phyloP scores from a whole-genome alignment of 2,797 vertebrate species.

The Aplochiton taeniatus region DNA sequence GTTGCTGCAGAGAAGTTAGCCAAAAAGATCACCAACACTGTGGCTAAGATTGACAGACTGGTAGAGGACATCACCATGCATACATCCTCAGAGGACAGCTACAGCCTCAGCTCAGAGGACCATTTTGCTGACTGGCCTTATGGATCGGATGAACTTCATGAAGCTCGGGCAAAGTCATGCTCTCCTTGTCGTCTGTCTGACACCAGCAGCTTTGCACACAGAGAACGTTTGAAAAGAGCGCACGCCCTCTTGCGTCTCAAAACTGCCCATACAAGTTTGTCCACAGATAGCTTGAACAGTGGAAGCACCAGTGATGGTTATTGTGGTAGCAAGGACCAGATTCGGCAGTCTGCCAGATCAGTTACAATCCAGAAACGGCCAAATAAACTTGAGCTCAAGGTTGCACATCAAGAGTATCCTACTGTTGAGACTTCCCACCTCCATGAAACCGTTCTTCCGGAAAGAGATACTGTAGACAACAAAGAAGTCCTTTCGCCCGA shows the following conservation, averaged over 20 bases:
- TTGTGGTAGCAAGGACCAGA: conserved; percentile 86
- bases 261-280: conserved; percentile 86
- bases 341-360: conserved; percentile 74
- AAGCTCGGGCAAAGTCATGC: conserved; percentile 88
- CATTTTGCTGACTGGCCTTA: conserved; percentile 90
- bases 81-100: conserved; percentile 95
- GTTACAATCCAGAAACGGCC: conserved; percentile 82
- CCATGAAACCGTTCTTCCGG: conserved; percentile 64
- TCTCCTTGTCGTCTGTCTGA: conserved; percentile 89
- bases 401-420: conserved; percentile 67
- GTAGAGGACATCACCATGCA: conserved; percentile 98
- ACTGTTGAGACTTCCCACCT: conserved; percentile 50
- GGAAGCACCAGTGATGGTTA: conserved; percentile 92
- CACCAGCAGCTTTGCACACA: conserved; percentile 72
- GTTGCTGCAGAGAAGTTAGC: conserved; percentile 86
- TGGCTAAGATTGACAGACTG: conserved; percentile 93
- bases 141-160: conserved; percentile 82
- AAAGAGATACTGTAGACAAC: conserved; percentile 76
- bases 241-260: conserved; percentile 87
- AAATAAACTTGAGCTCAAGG: conserved; percentile 88
- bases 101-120: conserved; percentile 96
- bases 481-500: conserved; percentile 63
- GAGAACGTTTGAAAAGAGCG: conserved; percentile 79
- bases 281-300: conserved; percentile 95
- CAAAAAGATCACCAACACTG: conserved; percentile 90